phyloP scores from a whole-genome alignment of 35 echinoderm and acorn worm genomes.

The Apostichopus japonicus region DNA sequence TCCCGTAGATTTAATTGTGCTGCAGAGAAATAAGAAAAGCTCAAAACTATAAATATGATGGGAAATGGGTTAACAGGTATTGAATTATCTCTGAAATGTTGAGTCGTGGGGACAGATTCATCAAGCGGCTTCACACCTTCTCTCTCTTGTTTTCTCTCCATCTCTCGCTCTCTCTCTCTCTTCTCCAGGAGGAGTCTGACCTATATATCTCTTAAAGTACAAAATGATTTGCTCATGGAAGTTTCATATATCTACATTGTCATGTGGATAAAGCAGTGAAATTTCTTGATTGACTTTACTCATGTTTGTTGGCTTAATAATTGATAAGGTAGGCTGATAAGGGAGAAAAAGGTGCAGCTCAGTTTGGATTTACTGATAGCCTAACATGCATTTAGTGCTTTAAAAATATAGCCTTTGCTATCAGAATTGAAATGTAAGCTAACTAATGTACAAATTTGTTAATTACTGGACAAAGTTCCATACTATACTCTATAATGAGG shows the following conservation, averaged over 20 bases:
- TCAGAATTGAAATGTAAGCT: too few relatives aligned
- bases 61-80: constrained; percentile 58
- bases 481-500: too few relatives aligned
- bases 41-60: constrained; percentile 46
- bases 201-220: constrained; percentile 18
- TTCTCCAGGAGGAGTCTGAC: constrained; percentile 1
- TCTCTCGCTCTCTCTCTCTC: neutral
- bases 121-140: constrained; percentile 46
- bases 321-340: neutral
- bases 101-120: constrained; percentile 47
- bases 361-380: neutral
- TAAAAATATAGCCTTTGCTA: too few relatives aligned
- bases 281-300: neutral
- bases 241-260: neutral
- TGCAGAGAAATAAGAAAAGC: constrained; percentile 32
- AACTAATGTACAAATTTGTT: too few relatives aligned
- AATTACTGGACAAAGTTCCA: too few relatives aligned
- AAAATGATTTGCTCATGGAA: constrained; percentile 1
- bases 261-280: neutral
- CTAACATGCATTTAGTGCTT: neutral
- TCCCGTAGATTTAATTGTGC: constrained; percentile 51
- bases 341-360: neutral
- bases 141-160: neutral
- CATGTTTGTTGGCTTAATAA: constrained; percentile 11
- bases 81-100: constrained; percentile 56